phyloP scores from a whole-genome alignment of 2,888 invertebrate species.

The Mythimna ferrago region DNA sequence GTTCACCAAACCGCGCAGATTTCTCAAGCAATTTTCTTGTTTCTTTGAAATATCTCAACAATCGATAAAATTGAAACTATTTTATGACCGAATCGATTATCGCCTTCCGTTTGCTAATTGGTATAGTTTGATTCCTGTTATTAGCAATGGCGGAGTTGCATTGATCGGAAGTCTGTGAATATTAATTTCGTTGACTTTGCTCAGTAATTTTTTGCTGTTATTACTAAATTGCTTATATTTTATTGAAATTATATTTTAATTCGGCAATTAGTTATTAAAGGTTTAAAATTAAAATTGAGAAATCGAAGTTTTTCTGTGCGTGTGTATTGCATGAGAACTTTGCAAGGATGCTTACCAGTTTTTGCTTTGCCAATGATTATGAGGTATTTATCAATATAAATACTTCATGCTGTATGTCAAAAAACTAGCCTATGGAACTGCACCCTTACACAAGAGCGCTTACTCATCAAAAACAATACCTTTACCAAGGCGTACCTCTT shows the following conservation, averaged over 20 bases:
- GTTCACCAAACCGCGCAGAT: conserved; percentile 2
- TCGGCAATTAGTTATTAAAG: conserved; percentile 12
- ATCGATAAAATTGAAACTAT: conserved; percentile 22
- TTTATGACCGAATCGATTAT: conserved; percentile 45
- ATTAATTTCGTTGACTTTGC: conserved; percentile 53
- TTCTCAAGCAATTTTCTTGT: conserved; percentile 24
- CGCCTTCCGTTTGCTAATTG: conserved; percentile 50
- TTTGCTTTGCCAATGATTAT: conserved; percentile 10
- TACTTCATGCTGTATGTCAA: conserved; percentile 18
- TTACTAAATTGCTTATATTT: conserved; percentile 39
- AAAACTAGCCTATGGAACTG: conserved; percentile 19
- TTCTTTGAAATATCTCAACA: conserved; percentile 28
- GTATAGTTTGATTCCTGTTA: conserved; percentile 47
- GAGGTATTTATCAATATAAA: not conserved
- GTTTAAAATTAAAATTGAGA: conserved; percentile 21
- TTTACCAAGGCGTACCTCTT: conserved; percentile 62
- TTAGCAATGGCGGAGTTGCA: conserved; percentile 51
- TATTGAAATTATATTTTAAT: conserved; percentile 24
- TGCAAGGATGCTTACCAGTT: conserved; percentile 18
- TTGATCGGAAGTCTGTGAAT: conserved; percentile 53
- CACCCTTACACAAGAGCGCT: conserved; percentile 41
- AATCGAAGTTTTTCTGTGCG: not conserved
- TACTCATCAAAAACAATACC: conserved; percentile 51
- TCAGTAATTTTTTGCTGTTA: conserved; percentile 41
- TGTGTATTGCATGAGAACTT: conserved; percentile 2